Conservation (phyloP, 1,140 invertebrate species). For the Theocolax elegans region DNA sequence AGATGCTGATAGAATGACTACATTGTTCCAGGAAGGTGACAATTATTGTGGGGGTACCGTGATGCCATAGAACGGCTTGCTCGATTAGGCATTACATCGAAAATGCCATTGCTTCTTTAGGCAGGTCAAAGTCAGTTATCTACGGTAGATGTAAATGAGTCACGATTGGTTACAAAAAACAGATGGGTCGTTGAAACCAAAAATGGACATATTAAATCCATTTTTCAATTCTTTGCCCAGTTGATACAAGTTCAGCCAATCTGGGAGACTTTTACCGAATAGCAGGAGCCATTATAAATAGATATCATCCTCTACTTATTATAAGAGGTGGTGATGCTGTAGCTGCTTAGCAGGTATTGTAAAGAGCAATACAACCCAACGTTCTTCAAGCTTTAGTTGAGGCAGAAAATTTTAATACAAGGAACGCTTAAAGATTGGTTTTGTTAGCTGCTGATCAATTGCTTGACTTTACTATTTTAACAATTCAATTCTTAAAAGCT, state of each 20-base stretch:
- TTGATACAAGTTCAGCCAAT: neutral
- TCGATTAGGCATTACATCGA: slow-evolving; percentile 7
- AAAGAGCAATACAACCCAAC: slow-evolving; percentile 13
- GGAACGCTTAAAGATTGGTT: slow-evolving; percentile 35
- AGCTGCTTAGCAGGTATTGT: neutral
- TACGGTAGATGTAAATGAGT: slow-evolving; percentile 33
- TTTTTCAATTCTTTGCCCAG: slow-evolving; percentile 17
- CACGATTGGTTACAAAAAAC: slow-evolving; percentile 30
- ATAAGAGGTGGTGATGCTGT: slow-evolving; percentile 6
- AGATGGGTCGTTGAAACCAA: slow-evolving; percentile 32
- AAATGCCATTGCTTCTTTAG: slow-evolving; percentile 30
- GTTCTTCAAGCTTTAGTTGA: slow-evolving; percentile 33
- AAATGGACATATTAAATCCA: slow-evolving; percentile 24
- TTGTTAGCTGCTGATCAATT: slow-evolving; percentile 12
- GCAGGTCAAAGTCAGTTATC: slow-evolving; percentile 14
- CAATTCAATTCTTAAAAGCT: slow-evolving; percentile 20
- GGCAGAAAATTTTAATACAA: slow-evolving; percentile 10
- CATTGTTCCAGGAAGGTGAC: slow-evolving; percentile 32
- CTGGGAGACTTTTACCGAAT: slow-evolving; percentile 34
- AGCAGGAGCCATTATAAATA: slow-evolving; percentile 38
- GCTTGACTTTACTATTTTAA: slow-evolving; percentile 26
- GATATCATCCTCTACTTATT: slow-evolving; percentile 6
- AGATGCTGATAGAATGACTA: slow-evolving; percentile 15
- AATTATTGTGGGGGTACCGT: slow-evolving; percentile 27
- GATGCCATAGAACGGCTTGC: neutral